Base-by-base conservation (phyloP, 2,113 vertebrate genomes). In the Clupea harengus region DNA sequence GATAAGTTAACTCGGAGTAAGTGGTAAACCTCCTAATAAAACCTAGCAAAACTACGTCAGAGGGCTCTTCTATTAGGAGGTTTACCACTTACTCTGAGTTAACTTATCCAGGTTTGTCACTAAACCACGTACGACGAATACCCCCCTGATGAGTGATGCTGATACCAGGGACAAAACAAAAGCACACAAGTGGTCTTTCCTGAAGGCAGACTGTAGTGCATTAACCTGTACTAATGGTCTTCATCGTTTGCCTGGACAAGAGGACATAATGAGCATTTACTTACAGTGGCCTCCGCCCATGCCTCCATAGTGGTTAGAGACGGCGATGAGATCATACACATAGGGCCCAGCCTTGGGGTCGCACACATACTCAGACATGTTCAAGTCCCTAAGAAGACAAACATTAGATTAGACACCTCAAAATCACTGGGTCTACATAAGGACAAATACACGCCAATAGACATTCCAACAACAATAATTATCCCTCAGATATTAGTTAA, bases 221-320 rank as follows among this genome's bases (percentile, higher is more conserved):
- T n/a, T 64, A 64, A 47, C 6, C 46, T 64, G 1, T 64, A 64
- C 22, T 5, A n/a, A 25, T 22, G 60, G 20, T 64, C 60, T n/a
- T 22, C 22, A 57, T 18, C 20, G 18, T 1, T 64, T 4, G 60
- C 8, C 22, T 25, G 22, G 25, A 11, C 47, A 49, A n/a, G 60
- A 25, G 60, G 7, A n/a, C 60, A 11, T 72, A 28, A 67, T 46
- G 1, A 86, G 28, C 45, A n/a, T 28, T 54, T 91, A 98, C 98
- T 99, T 91, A 99, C 98, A 99, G 94, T 99, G 98, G 86, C 98
- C 98, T 57, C 97, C 97, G 78, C 98, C 97, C 97, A 99, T 98
- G 94, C 96, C 97, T 93, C 98, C 98, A 82, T 99, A 99, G 92
- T 99, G 98, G 95, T 99, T 99, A 84, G 97, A 98, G 88, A 99